Evolutionary conservation across 2,113 vertebrate genomes (phyloP).

Genomic region (Semnopithecus entellus): DNA sequence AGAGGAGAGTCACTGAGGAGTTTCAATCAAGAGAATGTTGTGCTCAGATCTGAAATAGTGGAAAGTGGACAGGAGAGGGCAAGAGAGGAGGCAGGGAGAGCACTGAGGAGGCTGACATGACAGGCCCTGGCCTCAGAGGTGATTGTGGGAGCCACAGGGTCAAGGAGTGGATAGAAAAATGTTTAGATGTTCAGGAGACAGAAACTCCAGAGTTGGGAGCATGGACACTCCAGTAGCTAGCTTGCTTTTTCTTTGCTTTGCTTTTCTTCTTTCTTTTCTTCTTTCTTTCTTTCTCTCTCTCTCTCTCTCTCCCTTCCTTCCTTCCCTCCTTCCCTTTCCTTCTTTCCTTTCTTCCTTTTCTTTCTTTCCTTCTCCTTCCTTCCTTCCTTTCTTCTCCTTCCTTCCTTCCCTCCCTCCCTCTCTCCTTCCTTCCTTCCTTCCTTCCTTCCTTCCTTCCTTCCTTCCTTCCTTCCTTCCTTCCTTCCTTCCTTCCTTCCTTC

Average conservation of each 20-base stretch:
- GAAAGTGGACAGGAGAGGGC: not conserved
- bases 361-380: too few species aligned
- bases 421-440: fast-evolving
- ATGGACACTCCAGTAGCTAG: not conserved
- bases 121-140: too few species aligned
- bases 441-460: too few species aligned
- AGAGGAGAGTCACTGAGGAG: not conserved
- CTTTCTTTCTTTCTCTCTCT: too few species aligned
- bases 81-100: not conserved
- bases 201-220: not conserved
- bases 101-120: not conserved
- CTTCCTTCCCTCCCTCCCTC: too few species aligned
- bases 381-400: too few species aligned
- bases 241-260: too few species aligned
- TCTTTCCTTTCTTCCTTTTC: too few species aligned
- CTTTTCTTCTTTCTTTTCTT: too few species aligned
- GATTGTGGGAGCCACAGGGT: not conserved
- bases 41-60: not conserved
- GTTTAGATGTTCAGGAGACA: not conserved
- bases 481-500: fast-evolving
- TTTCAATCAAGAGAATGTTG: too few species aligned
- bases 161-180: not conserved
- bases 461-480: too few species aligned
- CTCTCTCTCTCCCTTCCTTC: fast-evolving
- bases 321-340: too few species aligned